Evolutionary conservation across 2,113 vertebrate species (phyloP), one percentile per base, ranked within the genome.

Genomic region (Jacana jacana): DNA sequence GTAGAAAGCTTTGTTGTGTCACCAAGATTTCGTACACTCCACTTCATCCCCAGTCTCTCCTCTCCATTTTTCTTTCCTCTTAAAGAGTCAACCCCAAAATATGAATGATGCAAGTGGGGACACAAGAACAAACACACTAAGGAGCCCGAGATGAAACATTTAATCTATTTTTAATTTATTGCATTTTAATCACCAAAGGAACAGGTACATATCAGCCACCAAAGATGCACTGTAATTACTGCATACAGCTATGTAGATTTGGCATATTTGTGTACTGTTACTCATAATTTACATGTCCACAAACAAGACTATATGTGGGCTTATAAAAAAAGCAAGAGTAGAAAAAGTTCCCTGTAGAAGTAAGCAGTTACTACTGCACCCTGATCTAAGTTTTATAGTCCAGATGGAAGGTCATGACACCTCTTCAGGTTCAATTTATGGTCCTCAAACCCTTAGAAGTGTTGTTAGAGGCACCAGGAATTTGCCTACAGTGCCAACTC

Each of bases 391-490:
- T 89, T 94, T 94, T 75, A 91, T 8, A 88, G 78, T 20, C 54
- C 77, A 90, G 69, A 78, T 93, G 86, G 48, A 66, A 96, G 88
- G 86, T 84, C n/a, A 1, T 5, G 90, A 93, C 92, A 95, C 80
- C 65, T 96, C 88, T 92, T 90, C 68, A 89, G 44, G 65, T 83
- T 92, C 83, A 90, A 88, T 90, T 90, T 92, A 72, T 69, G 86
- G 83, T 88, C 64, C 88, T 92, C 61, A 65, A 58, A 96, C 77
- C 52, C 86, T 88, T n/a, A 58, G 73, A 95, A 94, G 94, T 40
- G 57, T 86, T 79, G 49, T 81, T 78, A 93, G 46, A 90, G 83
- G 35, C 10, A 3, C 82, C 86, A 97, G 84, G 94, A 96, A 95
- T 96, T 80, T 73, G 71, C 68, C 87, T 72, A 83, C 60, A 91